Evolutionary conservation across 1,140 invertebrate species (phyloP), one percentile per base, ranked within the genome.

Genomic region (Theocolax elegans): DNA sequence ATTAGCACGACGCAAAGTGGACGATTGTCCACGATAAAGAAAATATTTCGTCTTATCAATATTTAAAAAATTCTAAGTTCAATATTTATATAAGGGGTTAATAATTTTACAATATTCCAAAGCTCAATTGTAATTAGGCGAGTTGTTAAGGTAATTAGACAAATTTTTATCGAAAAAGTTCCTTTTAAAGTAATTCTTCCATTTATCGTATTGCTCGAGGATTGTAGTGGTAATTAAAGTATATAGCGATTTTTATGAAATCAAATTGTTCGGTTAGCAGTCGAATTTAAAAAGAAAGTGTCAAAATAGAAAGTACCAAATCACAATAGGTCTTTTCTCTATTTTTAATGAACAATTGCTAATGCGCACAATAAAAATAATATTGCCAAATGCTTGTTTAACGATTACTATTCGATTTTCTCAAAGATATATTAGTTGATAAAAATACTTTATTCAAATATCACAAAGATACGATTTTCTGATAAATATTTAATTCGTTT

Each of bases 51-150:
- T n/a, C n/a, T n/a, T n/a, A n/a, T n/a, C n/a, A n/a, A n/a, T n/a
- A n/a, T 48, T 58, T 21, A 9, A 46, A n/a, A 60, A 59, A 35
- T 48, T 67, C 13, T 59, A 21, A 40, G 25, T 67, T 49, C 17
- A 67, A 51, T 59, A 13, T n/a, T n/a, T n/a, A n/a, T n/a, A n/a
- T n/a, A 40, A 3, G 19, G 25, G 60, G 42, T 6, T 53, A 46
- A 25, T 35, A n/a, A 35, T 35, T 21, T 66, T 54, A 31, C 31
- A 21, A 25, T 66, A 25, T 53, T 54, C 3, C 42, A 40, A 54
- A 40, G 15, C 25, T 62, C 25, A 2, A 51, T 23, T 12, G 19
- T 8, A 51, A 38, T 38, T 23, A 15, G 19, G 48, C 6, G 19
- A 21, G 4, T 4, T 21, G 46, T 59, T 25, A 59, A 25, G 38